Evolutionary conservation across 2,797 vertebrate genomes (phyloP).

Genomic region (Erpetoichthys calabaricus): DNA sequence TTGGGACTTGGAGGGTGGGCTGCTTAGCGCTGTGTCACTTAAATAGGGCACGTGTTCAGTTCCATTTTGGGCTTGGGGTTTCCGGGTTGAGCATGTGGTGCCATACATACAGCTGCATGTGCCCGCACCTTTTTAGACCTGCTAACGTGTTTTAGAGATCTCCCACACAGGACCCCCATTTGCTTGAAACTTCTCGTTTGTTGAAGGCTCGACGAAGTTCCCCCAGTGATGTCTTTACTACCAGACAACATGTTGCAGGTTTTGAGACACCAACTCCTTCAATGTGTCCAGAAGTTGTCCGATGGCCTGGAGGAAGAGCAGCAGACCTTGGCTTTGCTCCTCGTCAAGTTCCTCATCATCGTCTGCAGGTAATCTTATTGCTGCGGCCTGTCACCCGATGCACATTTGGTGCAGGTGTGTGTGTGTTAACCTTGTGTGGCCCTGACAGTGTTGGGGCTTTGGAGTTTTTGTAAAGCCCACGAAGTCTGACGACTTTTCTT

Average conservation of each 20-base stretch:
- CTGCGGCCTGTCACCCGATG: too few species aligned
- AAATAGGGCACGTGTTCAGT: too few species aligned
- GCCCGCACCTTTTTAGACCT: too few species aligned
- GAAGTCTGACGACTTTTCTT: not conserved
- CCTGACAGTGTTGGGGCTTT: too few species aligned
- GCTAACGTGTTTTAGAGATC: too few species aligned
- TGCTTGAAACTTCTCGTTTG: not conserved
- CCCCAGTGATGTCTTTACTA: conserved; percentile 81
- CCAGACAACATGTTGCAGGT: conserved; percentile 95
- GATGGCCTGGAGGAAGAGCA: conserved; percentile 86
- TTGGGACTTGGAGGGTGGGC: too few species aligned
- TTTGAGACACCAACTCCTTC: conserved; percentile 76
- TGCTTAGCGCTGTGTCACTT: too few species aligned
- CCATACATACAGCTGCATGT: too few species aligned
- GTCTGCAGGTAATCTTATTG: conserved; percentile 68
- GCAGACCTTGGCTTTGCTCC: conserved; percentile 71
- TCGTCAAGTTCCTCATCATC: conserved; percentile 92
- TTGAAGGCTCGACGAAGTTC: conserved; percentile 75
- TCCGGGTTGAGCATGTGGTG: too few species aligned
- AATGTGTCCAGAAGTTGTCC: conserved; percentile 88
- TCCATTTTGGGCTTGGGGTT: too few species aligned
- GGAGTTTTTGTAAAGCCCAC: too few species aligned
- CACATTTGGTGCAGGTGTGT: conserved; percentile 4
- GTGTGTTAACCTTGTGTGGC: conserved; percentile 8
- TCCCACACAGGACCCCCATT: too few species aligned